Evolutionary conservation across 2,797 vertebrate species (phyloP), one percentile per base, ranked within the genome.

Genomic region (Sphaeramia orbicularis): DNA sequence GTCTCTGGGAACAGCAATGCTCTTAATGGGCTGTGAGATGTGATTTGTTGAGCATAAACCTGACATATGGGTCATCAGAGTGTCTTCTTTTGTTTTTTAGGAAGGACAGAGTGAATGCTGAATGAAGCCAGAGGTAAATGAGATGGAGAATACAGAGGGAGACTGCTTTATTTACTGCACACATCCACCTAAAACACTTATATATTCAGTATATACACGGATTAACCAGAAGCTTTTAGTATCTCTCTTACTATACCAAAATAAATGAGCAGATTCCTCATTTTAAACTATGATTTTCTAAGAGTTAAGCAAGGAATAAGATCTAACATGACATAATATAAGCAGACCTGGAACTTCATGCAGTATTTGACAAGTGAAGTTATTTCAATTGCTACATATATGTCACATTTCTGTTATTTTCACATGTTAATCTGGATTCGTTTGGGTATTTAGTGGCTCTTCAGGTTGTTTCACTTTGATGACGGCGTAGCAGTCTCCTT

Each of bases 131-230:
- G 15, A 51, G 68, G 65, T 15, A 48, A 68, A 55, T n/a, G 14
- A 72, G 15, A 4, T 2, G 48, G 40, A 50, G 16, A 35, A 16
- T 6, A 6, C 37, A 45, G 14, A 65, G 0, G 11, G 19, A 56
- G 53, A 42, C 14, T 53, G 24, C 52, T 67, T 91, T 84, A 91
- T 91, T 91, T 45, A 60, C 11, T 16, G 47, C 53, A 59, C 16
- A 74, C 36, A 79, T 58, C 5, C 15, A 43, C 9, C 44, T 32
- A 36, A 73, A 49, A 43, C 37, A 62, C 27, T 49, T 57, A 30
- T 0, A 18, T 3, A 50, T 35, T 53, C 56, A 44, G 43, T n/a
- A 43, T 50, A 54, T 35, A 54, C 42, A 63, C 11, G 24, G 15
- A 37, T 49, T 55, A 58, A 30, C 50, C 65, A 9, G 1, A 62